phyloP scores from a whole-genome alignment of 2,113 vertebrate species.

The Myiopsitta monachus region DNA sequence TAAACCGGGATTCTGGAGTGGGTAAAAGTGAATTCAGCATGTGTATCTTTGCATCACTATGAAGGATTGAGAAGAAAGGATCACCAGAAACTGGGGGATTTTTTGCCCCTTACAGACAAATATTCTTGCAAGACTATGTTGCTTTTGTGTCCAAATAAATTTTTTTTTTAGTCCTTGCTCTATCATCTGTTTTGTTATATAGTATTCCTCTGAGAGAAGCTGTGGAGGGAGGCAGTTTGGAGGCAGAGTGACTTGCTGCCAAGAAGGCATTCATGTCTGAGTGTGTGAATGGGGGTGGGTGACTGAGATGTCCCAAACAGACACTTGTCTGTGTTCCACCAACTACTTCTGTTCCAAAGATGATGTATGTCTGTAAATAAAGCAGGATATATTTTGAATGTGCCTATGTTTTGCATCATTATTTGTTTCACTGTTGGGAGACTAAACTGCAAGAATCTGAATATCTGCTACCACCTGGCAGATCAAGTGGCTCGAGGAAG shows the following conservation, averaged over 20 bases:
- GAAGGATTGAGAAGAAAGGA: background rate
- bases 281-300: background rate
- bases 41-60: background rate
- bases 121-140: background rate
- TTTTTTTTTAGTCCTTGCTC: background rate
- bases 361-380: slow-evolving; percentile 2
- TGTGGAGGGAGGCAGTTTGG: background rate
- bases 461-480: background rate
- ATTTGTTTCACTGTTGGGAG: background rate
- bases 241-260: background rate
- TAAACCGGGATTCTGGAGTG: background rate
- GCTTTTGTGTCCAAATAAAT: background rate
- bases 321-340: background rate
- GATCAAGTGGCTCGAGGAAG: background rate
- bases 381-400: background rate
- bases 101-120: background rate
- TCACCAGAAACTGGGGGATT: background rate
- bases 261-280: background rate
- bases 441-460: background rate
- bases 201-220: background rate
- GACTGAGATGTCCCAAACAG: slow-evolving; percentile 4
- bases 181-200: background rate
- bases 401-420: slow-evolving; percentile 7
- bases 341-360: background rate
- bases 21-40: background rate